These are phyloP conservation scores for Microplitis manilae DNA, from an alignment of 2,888 invertebrate genomes.

Conservation along the genomic window DNA sequence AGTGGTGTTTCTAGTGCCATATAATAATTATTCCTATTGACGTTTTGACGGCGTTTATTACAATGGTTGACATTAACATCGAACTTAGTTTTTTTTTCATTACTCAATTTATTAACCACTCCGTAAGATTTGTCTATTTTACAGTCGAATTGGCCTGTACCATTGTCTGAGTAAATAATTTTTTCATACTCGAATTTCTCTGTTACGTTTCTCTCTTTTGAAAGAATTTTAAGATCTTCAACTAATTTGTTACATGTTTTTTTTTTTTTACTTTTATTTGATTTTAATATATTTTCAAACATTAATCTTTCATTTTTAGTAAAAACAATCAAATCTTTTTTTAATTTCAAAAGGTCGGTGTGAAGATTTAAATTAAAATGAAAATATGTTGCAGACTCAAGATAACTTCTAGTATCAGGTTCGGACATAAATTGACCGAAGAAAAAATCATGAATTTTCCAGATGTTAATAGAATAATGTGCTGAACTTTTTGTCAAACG, in stretches of 20 bases:
- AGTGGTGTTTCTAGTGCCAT: too few relatives aligned
- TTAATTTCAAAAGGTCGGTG: background rate
- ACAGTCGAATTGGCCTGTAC: too few relatives aligned
- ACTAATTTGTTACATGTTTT: background rate
- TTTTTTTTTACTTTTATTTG: background rate
- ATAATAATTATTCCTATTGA: too few relatives aligned
- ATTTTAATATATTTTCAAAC: background rate
- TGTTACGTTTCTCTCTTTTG: background rate
- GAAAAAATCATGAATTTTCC: background rate
- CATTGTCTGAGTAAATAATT: too few relatives aligned
- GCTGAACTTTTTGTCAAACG: background rate
- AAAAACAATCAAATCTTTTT: background rate
- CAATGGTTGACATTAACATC: too few relatives aligned
- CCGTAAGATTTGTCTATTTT: too few relatives aligned
- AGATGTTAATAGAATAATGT: background rate
- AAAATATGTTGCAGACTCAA: background rate
- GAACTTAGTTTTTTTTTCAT: too few relatives aligned
- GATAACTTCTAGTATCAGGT: background rate
- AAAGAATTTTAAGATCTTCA: background rate
- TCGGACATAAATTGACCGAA: background rate
- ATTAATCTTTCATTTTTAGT: background rate
- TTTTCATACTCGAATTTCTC: too few relatives aligned
- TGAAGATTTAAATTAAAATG: background rate
- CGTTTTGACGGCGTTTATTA: too few relatives aligned
- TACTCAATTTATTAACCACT: too few relatives aligned